phyloP scores from a whole-genome alignment of 92 coral and sea anemone genomes.

The Epizoanthus rinbou region DNA sequence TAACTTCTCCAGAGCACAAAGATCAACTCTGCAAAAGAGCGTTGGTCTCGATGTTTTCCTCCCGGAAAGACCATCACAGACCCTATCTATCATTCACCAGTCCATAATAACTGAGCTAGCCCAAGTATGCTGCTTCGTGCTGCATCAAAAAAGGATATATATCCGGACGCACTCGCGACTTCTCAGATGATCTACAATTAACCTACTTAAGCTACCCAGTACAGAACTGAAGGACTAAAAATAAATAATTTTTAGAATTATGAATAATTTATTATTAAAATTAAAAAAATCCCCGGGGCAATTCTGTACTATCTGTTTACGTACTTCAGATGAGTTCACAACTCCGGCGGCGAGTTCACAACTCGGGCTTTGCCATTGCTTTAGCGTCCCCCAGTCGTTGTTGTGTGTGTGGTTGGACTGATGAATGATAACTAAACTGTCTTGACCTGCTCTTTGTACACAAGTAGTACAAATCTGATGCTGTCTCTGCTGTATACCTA shows the following conservation, averaged over 20 bases:
- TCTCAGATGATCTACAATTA: not conserved
- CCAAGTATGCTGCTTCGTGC: not conserved
- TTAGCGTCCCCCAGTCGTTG: not conserved
- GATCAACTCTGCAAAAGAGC: conserved; percentile 7
- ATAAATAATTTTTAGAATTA: not conserved
- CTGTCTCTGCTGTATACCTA: no score
- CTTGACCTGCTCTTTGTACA: not conserved
- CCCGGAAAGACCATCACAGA: not conserved
- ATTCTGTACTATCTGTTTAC: conserved; percentile 8
- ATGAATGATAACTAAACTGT: not conserved
- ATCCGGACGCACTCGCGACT: not conserved
- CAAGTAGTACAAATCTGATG: no score
- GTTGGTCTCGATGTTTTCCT: not conserved
- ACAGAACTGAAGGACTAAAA: not conserved
- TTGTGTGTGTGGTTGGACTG: not conserved
- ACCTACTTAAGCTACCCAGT: conserved; percentile 5
- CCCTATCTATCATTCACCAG: conserved; percentile 1
- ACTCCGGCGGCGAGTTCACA: not conserved
- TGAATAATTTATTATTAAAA: not conserved
- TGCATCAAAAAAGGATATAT: not conserved
- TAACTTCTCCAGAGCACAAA: not conserved
- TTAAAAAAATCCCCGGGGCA: not conserved
- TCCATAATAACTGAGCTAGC: not conserved
- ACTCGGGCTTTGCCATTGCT: not conserved
- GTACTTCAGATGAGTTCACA: not conserved